phyloP scores from a whole-genome alignment of 2,113 vertebrate genomes.

The Tachysurus fulvidraco region DNA sequence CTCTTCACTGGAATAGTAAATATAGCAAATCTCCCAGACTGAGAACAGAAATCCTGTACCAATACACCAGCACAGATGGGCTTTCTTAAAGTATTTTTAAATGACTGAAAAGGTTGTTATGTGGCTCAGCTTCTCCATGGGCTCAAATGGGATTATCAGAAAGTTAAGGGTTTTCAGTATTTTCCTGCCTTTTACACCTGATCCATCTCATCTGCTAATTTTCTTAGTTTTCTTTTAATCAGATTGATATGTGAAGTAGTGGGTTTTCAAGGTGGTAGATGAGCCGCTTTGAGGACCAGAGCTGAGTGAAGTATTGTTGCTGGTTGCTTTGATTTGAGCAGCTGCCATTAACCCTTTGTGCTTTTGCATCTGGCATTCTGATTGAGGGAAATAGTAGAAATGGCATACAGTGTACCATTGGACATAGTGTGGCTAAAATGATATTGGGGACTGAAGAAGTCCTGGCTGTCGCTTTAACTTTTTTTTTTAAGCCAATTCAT shows the following conservation, averaged over 20 bases:
- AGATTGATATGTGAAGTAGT: not conserved
- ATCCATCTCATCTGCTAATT: conserved; percentile 18
- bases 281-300: not conserved
- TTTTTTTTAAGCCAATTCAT: conserved; percentile 25
- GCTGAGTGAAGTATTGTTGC: not conserved
- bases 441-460: not conserved
- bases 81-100: conserved; percentile 20
- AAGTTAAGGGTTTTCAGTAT: not conserved
- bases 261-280: not conserved
- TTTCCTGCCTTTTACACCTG: not conserved
- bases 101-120: not conserved
- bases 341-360: not conserved
- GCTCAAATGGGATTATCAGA: not conserved
- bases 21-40: conserved; percentile 37
- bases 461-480: not conserved
- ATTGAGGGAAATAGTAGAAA: not conserved
- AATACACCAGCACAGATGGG: conserved; percentile 30
- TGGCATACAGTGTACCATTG: not conserved
- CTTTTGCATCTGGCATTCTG: conserved; percentile 23
- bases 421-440: not conserved
- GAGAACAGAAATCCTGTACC: conserved; percentile 32
- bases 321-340: not conserved
- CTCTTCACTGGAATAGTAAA: conserved; percentile 40
- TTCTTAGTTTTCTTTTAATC: not conserved
- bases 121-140: not conserved